Evolutionary conservation across 2,888 invertebrate genomes (phyloP), one percentile per base, ranked within the genome.

Genomic region (Geophilus truncorum): DNA sequence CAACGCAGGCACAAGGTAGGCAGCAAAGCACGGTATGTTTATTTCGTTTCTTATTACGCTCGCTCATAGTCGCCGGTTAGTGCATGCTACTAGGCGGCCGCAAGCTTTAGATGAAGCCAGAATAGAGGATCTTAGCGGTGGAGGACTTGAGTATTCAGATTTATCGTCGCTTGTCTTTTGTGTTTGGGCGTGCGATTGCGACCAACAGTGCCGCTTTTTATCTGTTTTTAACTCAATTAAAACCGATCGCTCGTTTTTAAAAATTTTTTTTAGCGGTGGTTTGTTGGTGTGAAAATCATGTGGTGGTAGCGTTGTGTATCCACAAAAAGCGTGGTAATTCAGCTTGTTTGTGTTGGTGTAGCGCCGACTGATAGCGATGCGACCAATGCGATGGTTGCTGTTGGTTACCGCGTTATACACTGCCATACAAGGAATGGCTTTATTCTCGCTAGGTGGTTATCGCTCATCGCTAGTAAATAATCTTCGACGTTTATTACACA

Each of bases 1-100:
- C 34, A 77, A 77, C 18, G 77, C 77, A 77, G 77, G 77, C 77
- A 34, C 36, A 23, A 77, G 34, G 32, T 77, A 23, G 34, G 77
- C n/a, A 77, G 21, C 77, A 18, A 51, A n/a, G 18, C 51, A 51
- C 51, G 51, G 51, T 18, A 51, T 18, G n/a, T 51, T 51, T 51
- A 12, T 51, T 18, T 21, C 5, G 18, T 51, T 51, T 51, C n/a
- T 7, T 7, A 7, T 18, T 21, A 51, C 51, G 51, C 21, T 5
- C 51, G 51, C 7, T 51, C n/a, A 7, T n/a, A 18, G 0, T 7
- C 51, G 51, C 18, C 51, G 0, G 6, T 70, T 25, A 4, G 0
- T 4, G 25, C 70, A 10, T 18, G 51, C 51, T 51, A 51, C 5
- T 51, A n/a, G n/a, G 28, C 21, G 12, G 0, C 18, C n/a, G n/a